Evolutionary conservation across 1,140 invertebrate genomes (phyloP).

Genomic region (Lerema accius): DNA sequence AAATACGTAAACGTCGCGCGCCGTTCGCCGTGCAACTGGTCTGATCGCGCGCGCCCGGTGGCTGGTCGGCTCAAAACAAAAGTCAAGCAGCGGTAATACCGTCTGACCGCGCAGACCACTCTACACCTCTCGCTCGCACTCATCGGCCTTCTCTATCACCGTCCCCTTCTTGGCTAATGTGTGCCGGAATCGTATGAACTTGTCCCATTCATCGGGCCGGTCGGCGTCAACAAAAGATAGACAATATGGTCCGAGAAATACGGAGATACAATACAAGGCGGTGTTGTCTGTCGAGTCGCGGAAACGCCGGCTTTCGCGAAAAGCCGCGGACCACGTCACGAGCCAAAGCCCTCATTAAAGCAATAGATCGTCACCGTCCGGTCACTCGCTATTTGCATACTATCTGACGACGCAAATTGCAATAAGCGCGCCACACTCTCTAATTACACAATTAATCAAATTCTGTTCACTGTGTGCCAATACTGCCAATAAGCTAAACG

Average conservation of each 20-base stretch:
- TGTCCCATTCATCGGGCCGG: slow-evolving; percentile 64
- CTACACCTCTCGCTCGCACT: slow-evolving; percentile 47
- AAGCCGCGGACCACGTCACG: slow-evolving; percentile 23
- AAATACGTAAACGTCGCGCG: slow-evolving; percentile 54
- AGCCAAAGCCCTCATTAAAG: slow-evolving; percentile 46
- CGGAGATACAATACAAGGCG: slow-evolving; percentile 55
- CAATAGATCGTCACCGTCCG: slow-evolving; percentile 3
- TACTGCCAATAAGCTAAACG: too few relatives aligned
- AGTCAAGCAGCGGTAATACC: slow-evolving; percentile 70
- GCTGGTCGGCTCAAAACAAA: slow-evolving; percentile 61
- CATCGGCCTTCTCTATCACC: slow-evolving; percentile 10
- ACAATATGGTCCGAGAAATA: slow-evolving; percentile 45
- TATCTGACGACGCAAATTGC: slow-evolving; percentile 9
- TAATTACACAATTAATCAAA: slow-evolving; percentile 22
- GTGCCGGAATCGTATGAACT: slow-evolving; percentile 65
- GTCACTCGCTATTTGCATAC: slow-evolving; percentile 35
- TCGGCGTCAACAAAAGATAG: slow-evolving; percentile 25
- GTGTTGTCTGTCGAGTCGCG: slow-evolving; percentile 40
- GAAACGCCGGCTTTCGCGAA: slow-evolving; percentile 30
- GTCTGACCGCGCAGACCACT: slow-evolving; percentile 53
- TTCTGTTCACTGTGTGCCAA: not conserved
- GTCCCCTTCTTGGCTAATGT: slow-evolving; percentile 54
- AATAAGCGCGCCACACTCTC: slow-evolving; percentile 20
- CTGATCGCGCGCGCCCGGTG: slow-evolving; percentile 29
- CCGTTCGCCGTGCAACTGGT: slow-evolving; percentile 53